These are phyloP conservation scores for Philereme transversata DNA, from an alignment of 2,888 invertebrate genomes.

Conservation along the genomic window DNA sequence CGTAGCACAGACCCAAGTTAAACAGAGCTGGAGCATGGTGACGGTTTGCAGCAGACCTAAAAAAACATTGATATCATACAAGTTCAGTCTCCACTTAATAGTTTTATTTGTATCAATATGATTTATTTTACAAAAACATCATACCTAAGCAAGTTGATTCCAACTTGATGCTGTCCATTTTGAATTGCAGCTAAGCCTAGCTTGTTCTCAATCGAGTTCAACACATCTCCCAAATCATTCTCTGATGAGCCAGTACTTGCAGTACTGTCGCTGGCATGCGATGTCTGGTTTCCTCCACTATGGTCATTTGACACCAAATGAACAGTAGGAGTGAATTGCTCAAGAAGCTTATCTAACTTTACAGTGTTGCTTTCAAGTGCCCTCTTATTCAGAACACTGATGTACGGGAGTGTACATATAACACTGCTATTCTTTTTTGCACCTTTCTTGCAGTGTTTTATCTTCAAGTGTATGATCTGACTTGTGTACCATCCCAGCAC, in stretches of 20 bases:
- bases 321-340: conserved; percentile 58
- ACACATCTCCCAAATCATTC: conserved; percentile 76
- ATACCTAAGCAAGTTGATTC: conserved; percentile 82
- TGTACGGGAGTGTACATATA: conserved; percentile 56
- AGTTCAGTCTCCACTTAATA: not conserved
- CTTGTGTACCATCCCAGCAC: conserved; percentile 86
- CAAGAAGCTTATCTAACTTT: conserved; percentile 56
- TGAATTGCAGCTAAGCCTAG: conserved; percentile 85
- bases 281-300: conserved; percentile 41
- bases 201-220: conserved; percentile 85
- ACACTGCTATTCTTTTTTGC: conserved; percentile 49
- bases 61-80: conserved; percentile 26
- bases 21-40: conserved; percentile 86
- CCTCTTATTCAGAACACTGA: conserved; percentile 50
- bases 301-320: conserved; percentile 73
- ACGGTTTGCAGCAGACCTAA: conserved; percentile 81
- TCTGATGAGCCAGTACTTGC: conserved; percentile 54
- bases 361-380: conserved; percentile 46
- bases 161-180: conserved; percentile 79
- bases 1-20: conserved; percentile 88
- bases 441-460: conserved; percentile 52
- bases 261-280: conserved; percentile 35
- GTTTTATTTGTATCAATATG: no score
- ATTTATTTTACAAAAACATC: not conserved
- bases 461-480: conserved; percentile 78